Evolutionary conservation across 2,113 vertebrate genomes (phyloP).

Genomic region (Mormoops blainvillei): DNA sequence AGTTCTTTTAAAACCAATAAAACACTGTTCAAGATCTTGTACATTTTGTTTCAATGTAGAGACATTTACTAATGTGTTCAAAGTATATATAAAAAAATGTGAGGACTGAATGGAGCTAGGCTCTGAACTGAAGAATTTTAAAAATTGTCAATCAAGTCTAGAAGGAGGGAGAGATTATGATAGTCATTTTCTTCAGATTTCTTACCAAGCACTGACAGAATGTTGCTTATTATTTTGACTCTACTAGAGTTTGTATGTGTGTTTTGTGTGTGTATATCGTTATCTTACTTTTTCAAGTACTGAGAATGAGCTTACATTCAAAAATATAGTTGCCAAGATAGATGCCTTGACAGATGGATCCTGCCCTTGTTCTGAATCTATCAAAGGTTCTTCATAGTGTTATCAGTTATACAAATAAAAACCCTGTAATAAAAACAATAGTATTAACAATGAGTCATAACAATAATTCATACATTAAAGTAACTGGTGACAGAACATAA

Average conservation of each 20-base stretch:
- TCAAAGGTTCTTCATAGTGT: background rate
- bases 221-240: background rate
- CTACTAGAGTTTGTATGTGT: background rate
- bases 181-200: background rate
- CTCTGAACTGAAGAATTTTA: background rate
- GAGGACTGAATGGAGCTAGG: background rate
- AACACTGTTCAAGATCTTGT: background rate
- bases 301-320: background rate
- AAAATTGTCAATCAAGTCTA: background rate
- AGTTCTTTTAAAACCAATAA: background rate
- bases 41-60: background rate
- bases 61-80: background rate
- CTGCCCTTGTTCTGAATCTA: background rate
- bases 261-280: background rate
- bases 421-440: background rate
- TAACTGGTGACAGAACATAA: background rate
- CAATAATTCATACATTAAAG: background rate
- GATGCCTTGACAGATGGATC: background rate
- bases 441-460: background rate
- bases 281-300: background rate
- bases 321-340: background rate
- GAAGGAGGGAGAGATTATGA: background rate
- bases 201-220: background rate
- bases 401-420: background rate
- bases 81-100: background rate